phyloP scores from a whole-genome alignment of 2,113 vertebrate species.

The Gavialis gangeticus region DNA sequence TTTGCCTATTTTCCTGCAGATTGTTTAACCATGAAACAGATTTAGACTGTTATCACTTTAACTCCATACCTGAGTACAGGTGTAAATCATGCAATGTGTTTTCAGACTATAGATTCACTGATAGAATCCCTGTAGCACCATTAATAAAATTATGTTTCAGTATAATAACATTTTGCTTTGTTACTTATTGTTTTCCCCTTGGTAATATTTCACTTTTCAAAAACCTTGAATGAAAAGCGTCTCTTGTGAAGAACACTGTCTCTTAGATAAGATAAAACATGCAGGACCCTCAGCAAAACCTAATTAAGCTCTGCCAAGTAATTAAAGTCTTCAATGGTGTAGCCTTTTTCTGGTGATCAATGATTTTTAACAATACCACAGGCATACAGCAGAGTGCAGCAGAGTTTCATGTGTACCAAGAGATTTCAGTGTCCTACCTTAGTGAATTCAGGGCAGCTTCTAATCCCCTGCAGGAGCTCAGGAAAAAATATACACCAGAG shows the following conservation, averaged over 20 bases:
- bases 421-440: background rate
- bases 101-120: background rate
- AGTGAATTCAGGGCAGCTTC: background rate
- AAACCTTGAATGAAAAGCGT: background rate
- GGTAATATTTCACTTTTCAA: background rate
- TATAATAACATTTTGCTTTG: background rate
- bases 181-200: background rate
- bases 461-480: background rate
- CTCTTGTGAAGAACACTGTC: background rate
- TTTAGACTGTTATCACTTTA: background rate
- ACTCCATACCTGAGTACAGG: background rate
- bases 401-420: conserved; percentile 13
- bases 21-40: background rate
- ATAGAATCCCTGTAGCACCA: background rate
- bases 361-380: background rate
- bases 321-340: background rate
- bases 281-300: background rate
- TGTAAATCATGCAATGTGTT: background rate
- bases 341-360: accelerated
- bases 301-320: background rate
- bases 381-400: background rate
- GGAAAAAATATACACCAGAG: background rate
- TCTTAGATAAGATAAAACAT: background rate
- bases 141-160: background rate
- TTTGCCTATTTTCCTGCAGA: background rate